Percentiles rank a stretch among this genome's conserved stretches.
Conservation (phyloP, 2,888 invertebrate species). For the Unio delphinus region DNA sequence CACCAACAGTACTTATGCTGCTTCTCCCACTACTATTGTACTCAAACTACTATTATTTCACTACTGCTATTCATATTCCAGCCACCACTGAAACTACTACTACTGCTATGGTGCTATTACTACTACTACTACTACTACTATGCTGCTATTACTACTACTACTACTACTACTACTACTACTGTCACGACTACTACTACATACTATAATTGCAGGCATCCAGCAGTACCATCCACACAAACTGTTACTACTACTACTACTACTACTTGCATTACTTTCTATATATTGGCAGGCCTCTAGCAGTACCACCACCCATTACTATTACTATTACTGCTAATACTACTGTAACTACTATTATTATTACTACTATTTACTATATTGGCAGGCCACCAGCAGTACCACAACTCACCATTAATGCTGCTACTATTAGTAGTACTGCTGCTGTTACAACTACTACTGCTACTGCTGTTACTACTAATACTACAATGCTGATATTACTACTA, state of each 20-base stretch:
- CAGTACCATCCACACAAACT: constrained; percentile 8
- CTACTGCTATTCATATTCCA: constrained; percentile 1
- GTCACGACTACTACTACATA: constrained; percentile 23
- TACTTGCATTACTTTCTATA: constrained; percentile 46
- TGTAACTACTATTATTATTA: neutral
- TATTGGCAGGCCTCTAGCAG: constrained; percentile 55
- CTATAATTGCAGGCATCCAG: constrained; percentile 10
- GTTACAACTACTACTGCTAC: constrained; percentile 22
- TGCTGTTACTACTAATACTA: constrained; percentile 19
- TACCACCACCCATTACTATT: neutral
- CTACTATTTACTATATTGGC: too few relatives aligned
- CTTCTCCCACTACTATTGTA: neutral
- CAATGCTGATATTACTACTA: neutral
- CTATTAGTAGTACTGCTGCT: constrained; percentile 20
- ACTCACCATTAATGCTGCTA: constrained; percentile 13
- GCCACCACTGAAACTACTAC: constrained; percentile 4
- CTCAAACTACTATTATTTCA: neutral
- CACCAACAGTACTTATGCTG: too few relatives aligned
- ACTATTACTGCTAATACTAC: constrained; percentile 3
- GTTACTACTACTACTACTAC: constrained; percentile 6
- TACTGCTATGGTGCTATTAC: neutral
- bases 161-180: constrained; percentile 24
- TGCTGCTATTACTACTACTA: constrained; percentile 13
- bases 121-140: constrained; percentile 17
- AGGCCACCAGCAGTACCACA: constrained; percentile 4